phyloP scores from a whole-genome alignment of 2,113 vertebrate species.

The Tetrax tetrax region DNA sequence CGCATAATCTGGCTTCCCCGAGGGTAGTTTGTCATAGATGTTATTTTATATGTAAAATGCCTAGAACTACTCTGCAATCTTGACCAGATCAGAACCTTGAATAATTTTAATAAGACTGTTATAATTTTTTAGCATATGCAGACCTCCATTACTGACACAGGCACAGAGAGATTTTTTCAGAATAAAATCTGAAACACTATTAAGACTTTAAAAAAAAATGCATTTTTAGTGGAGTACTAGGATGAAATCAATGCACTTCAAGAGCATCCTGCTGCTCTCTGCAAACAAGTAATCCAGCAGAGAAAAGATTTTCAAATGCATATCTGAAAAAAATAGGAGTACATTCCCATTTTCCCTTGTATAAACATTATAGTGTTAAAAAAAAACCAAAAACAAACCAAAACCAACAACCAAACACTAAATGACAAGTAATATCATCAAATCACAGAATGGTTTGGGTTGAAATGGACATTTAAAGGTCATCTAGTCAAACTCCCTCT shows the following conservation, averaged over 20 bases:
- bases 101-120: background rate
- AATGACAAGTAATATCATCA: background rate
- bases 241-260: background rate
- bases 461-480: no score
- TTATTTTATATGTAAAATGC: background rate
- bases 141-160: background rate
- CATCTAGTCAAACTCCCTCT: no score
- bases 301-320: background rate
- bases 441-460: background rate
- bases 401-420: background rate
- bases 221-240: background rate
- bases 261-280: background rate
- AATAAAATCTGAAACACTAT: background rate
- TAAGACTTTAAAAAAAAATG: background rate
- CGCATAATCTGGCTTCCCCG: background rate
- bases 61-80: background rate
- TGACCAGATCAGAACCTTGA: background rate
- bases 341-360: background rate
- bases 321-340: background rate
- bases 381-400: no score
- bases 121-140: background rate
- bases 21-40: background rate
- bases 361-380: background rate
- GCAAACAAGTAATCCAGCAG: background rate
- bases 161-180: background rate